phyloP scores from a whole-genome alignment of 2,113 vertebrate species.

The Prunella fulvescens region DNA sequence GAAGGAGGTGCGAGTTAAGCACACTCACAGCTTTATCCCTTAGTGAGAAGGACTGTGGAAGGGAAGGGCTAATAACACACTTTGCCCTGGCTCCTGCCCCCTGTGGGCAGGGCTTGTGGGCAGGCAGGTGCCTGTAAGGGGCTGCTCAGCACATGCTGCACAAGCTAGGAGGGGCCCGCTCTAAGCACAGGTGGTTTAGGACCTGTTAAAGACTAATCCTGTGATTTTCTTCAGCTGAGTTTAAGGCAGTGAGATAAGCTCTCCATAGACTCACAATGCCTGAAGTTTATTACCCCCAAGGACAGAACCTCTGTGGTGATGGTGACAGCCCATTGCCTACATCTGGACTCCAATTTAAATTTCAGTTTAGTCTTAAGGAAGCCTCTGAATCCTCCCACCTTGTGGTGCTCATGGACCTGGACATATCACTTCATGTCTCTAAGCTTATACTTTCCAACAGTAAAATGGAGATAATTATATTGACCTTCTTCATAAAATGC shows the following conservation, averaged over 20 bases:
- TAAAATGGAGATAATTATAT: neutral
- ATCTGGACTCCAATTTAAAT: neutral
- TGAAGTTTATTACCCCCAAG: neutral
- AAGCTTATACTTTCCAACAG: neutral
- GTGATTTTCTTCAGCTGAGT: neutral
- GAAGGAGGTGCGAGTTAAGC: neutral
- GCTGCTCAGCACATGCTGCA: neutral
- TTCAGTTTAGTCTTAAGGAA: neutral
- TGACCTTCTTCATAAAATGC: neutral
- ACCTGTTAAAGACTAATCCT: neutral
- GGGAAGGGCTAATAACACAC: neutral
- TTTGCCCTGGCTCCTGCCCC: neutral
- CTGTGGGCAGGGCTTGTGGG: neutral
- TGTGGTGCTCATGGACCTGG: neutral
- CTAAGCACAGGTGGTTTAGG: neutral
- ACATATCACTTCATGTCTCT: neutral
- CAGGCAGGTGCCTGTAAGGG: neutral
- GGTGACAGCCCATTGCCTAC: neutral
- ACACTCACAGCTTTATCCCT: neutral
- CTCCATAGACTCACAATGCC: neutral
- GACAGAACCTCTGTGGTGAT: neutral
- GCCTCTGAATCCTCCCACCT: rapidly evolving
- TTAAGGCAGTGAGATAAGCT: neutral
- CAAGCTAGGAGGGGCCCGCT: neutral
- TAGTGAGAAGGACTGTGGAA: neutral